phyloP scores from a whole-genome alignment of 2,888 invertebrate species.

The Ennomos quercinarius region DNA sequence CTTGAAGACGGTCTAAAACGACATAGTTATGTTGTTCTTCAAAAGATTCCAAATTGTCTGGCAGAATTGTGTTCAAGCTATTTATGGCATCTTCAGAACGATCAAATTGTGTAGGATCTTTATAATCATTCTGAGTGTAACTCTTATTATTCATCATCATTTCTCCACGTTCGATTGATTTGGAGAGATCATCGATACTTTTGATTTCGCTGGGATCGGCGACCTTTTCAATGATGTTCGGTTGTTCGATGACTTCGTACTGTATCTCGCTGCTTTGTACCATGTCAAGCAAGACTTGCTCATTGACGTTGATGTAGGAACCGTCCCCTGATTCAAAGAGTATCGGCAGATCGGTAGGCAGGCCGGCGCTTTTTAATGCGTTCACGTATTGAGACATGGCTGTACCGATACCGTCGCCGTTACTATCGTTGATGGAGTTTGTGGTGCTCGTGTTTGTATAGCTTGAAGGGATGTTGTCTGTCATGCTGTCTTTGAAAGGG shows the following conservation, averaged over 20 bases:
- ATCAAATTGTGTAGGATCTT: constrained; percentile 59
- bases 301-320: constrained; percentile 87
- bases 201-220: constrained; percentile 80
- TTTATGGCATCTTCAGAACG: constrained; percentile 72
- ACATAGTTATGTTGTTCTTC: constrained; percentile 76
- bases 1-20: constrained; percentile 68
- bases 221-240: constrained; percentile 80
- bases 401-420: constrained; percentile 62
- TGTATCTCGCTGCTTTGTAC: constrained; percentile 82
- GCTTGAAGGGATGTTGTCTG: constrained; percentile 66
- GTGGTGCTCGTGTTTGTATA: constrained; percentile 60
- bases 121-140: constrained; percentile 60
- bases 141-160: constrained; percentile 68
- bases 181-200: constrained; percentile 80
- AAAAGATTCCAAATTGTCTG: constrained; percentile 76
- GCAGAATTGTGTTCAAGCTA: constrained; percentile 72
- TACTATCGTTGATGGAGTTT: constrained; percentile 53
- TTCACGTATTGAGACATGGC: constrained; percentile 83
- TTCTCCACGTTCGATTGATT: constrained; percentile 79
- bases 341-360: constrained; percentile 82
- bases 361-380: constrained; percentile 76
- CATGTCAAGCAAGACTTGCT: constrained; percentile 86
- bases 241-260: constrained; percentile 82
- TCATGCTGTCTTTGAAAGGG: constrained; percentile 66
- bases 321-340: constrained; percentile 88